Conservation (phyloP, 1,140 invertebrate genomes). For the Tetragnatha versicolor region DNA sequence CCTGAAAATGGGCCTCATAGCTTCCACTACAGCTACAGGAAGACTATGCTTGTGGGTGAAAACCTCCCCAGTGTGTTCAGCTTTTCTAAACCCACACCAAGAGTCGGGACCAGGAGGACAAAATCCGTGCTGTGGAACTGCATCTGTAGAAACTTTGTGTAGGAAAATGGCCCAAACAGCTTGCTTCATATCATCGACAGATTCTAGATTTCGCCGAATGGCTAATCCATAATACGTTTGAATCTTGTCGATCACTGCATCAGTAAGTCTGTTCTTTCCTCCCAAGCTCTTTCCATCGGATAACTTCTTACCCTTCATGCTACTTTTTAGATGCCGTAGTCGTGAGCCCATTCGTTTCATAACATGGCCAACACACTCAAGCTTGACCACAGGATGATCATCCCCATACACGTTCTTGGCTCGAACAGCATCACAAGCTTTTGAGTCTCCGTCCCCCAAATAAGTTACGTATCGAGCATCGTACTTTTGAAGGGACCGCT, state of each 20-base stretch:
- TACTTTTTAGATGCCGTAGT: constrained; percentile 5
- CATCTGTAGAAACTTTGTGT: too few species aligned
- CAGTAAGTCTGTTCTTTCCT: neutral
- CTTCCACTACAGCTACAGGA: neutral
- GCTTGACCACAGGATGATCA: neutral
- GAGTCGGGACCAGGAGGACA: too few species aligned
- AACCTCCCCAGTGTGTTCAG: neutral
- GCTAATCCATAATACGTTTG: too few species aligned
- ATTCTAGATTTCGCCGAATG: too few species aligned
- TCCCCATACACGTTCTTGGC: too few species aligned
- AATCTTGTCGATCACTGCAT: neutral
- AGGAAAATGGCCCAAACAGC: too few species aligned
- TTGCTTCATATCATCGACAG: too few species aligned
- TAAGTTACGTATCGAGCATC: neutral
- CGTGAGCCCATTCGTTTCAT: constrained; percentile 1
- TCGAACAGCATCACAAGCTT: too few species aligned
- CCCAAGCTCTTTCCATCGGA: neutral
- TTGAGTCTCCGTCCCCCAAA: neutral
- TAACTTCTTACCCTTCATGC: neutral
- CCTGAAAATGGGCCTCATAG: neutral
- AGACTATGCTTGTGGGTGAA: neutral
- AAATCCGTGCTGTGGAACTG: too few species aligned
- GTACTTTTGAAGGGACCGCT: neutral
- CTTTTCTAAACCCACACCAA: too few species aligned
- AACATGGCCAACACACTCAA: constrained; percentile 19